These are phyloP conservation scores for Bombus waltoni DNA, from an alignment of 1,140 invertebrate genomes.

Conservation along the genomic window DNA sequence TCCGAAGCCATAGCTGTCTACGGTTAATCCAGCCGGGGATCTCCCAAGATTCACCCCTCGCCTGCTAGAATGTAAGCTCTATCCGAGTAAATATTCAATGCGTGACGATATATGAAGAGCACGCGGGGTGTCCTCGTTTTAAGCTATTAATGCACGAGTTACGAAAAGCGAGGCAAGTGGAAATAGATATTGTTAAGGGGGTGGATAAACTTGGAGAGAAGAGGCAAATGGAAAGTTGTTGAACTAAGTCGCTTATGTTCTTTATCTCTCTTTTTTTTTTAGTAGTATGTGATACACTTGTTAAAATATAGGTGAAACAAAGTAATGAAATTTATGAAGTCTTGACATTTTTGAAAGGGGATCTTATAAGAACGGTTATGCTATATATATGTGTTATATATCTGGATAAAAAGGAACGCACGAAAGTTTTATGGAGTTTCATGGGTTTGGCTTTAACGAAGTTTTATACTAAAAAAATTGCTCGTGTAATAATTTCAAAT, in stretches of 20 bases:
- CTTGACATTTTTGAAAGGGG: too few species aligned
- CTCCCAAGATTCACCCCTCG: neutral
- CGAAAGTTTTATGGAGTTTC: too few species aligned
- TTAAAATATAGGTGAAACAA: too few species aligned
- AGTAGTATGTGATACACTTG: too few species aligned
- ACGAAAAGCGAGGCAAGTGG: neutral
- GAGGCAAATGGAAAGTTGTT: neutral
- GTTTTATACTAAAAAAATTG: too few species aligned
- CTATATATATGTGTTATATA: too few species aligned
- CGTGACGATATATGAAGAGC: too few species aligned
- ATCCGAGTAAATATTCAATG: constrained; percentile 22
- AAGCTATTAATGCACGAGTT: neutral
- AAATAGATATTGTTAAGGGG: neutral
- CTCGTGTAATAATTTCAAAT: too few species aligned
- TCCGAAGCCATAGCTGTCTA: constrained; percentile 40
- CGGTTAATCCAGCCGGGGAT: constrained; percentile 25
- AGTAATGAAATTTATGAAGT: too few species aligned
- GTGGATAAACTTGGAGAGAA: neutral
- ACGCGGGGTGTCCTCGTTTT: neutral
- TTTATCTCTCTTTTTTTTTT: neutral
- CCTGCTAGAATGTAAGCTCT: neutral
- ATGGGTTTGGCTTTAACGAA: too few species aligned
- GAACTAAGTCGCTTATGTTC: neutral
- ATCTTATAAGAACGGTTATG: too few species aligned
- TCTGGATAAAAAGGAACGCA: too few species aligned